Percentiles rank a stretch among this genome's conserved stretches.
phyloP scores from a whole-genome alignment of 1,140 invertebrate genomes.

The Papilio polyxenes region DNA sequence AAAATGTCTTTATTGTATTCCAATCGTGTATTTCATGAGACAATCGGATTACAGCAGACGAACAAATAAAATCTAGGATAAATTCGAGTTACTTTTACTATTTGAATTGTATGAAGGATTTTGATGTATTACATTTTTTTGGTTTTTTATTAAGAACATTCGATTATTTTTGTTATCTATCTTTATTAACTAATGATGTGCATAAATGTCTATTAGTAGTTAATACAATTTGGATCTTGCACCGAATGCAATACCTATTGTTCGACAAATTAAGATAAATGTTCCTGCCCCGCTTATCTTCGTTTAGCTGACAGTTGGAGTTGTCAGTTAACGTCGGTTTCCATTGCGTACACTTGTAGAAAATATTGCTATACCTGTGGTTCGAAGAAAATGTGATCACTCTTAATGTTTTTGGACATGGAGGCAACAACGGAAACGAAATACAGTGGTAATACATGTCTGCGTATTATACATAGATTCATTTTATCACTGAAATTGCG shows the following conservation, averaged over 20 bases:
- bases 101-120: background rate
- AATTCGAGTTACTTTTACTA: background rate
- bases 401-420: too few relatives aligned
- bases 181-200: background rate
- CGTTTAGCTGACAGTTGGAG: constrained; percentile 1
- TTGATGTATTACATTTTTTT: background rate
- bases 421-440: too few relatives aligned
- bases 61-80: constrained; percentile 18
- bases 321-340: background rate
- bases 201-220: background rate
- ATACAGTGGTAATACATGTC: too few relatives aligned
- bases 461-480: too few relatives aligned
- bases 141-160: background rate
- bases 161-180: background rate
- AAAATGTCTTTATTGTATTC: background rate
- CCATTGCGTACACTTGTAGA: background rate
- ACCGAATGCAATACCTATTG: background rate
- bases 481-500: too few relatives aligned
- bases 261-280: constrained; percentile 4
- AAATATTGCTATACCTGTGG: too few relatives aligned
- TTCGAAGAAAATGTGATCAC: too few relatives aligned
- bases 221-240: background rate
- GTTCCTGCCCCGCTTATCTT: constrained; percentile 1
- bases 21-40: constrained; percentile 4
- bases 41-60: constrained; percentile 7